Conservation (phyloP, 1,140 invertebrate species). For the Pseudachorutes palmiensis region DNA sequence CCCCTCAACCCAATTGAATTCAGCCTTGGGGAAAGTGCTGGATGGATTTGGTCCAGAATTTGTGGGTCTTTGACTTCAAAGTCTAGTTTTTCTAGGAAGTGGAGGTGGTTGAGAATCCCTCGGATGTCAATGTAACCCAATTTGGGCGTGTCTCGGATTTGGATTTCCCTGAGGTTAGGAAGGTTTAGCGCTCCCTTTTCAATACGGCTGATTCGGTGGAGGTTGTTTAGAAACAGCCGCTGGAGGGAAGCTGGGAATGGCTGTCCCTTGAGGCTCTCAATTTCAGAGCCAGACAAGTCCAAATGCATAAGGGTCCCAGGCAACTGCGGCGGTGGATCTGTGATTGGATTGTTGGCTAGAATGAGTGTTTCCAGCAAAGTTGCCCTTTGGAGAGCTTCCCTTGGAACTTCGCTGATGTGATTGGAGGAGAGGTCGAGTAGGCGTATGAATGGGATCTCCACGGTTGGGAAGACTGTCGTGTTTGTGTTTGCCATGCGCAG, state of each 20-base stretch:
- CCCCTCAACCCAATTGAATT: slow-evolving; percentile 65
- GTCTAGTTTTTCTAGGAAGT: slow-evolving; percentile 52
- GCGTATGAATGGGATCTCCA: slow-evolving; percentile 80
- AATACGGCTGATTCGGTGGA: slow-evolving; percentile 61
- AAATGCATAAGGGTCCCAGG: slow-evolving; percentile 50
- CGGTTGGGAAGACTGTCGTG: slow-evolving; percentile 48
- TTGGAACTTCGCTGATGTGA: slow-evolving; percentile 55
- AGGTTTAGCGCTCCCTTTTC: slow-evolving; percentile 75
- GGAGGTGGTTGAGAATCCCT: slow-evolving; percentile 56
- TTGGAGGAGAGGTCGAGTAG: slow-evolving; percentile 73
- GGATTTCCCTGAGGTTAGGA: slow-evolving; percentile 57
- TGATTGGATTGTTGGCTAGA: slow-evolving; percentile 63
- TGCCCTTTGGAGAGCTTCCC: slow-evolving; percentile 62
- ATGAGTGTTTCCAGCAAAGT: slow-evolving; percentile 69
- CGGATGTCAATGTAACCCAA: slow-evolving; percentile 74
- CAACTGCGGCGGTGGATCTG: slow-evolving; percentile 46
- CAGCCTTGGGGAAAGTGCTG: slow-evolving; percentile 67
- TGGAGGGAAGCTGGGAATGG: slow-evolving; percentile 47
- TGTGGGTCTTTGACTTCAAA: slow-evolving; percentile 77
- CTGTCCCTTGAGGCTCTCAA: slow-evolving; percentile 43
- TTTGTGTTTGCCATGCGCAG: slow-evolving; percentile 72
- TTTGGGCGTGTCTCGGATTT: slow-evolving; percentile 50
- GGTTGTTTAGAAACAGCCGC: slow-evolving; percentile 56
- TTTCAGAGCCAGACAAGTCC: slow-evolving; percentile 70
- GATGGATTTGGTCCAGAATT: slow-evolving; percentile 70